Evolutionary conservation across 2,888 invertebrate species (phyloP).

Genomic region (Diploptera punctata): DNA sequence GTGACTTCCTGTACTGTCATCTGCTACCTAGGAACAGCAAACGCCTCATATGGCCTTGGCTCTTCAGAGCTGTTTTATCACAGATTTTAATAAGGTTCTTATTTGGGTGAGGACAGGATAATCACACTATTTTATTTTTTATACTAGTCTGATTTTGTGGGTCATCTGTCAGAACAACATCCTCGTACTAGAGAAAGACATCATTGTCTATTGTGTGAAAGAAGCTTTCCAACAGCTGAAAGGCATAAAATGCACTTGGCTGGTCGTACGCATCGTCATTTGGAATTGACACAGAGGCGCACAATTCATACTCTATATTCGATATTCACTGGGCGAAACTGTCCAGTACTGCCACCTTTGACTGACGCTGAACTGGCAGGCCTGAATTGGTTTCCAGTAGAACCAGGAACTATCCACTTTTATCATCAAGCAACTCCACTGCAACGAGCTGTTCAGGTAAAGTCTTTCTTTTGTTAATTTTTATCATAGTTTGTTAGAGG

Average conservation of each 20-base stretch:
- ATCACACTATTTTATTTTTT: background rate
- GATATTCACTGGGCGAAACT: slow-evolving; percentile 54
- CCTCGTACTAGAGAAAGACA: slow-evolving; percentile 41
- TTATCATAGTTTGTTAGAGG: too few species aligned
- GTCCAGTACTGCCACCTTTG: slow-evolving; percentile 52
- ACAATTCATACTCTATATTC: slow-evolving; percentile 55
- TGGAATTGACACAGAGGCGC: slow-evolving; percentile 54
- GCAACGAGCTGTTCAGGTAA: slow-evolving; percentile 55
- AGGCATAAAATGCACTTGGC: slow-evolving; percentile 52
- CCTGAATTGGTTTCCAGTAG: slow-evolving; percentile 44
- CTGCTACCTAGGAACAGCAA: too few species aligned
- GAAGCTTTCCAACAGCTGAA: slow-evolving; percentile 53
- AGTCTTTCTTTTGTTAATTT: too few species aligned
- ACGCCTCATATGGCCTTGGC: too few species aligned
- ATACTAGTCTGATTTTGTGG: slow-evolving; percentile 34
- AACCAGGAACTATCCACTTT: slow-evolving; percentile 45
- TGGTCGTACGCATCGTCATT: slow-evolving; percentile 54
- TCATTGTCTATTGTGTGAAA: slow-evolving; percentile 54
- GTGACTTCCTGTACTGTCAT: too few species aligned
- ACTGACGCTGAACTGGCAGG: slow-evolving; percentile 50
- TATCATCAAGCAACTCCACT: slow-evolving; percentile 52
- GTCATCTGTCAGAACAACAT: slow-evolving; percentile 35
- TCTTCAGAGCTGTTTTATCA: too few species aligned
- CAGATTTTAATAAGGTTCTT: too few species aligned
- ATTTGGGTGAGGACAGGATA: too few species aligned